Percentiles rank a stretch among this genome's conserved stretches.
These are phyloP conservation scores for Eristalinus sepulchralis DNA, from an alignment of 2,888 invertebrate genomes.

Conservation along the genomic window DNA sequence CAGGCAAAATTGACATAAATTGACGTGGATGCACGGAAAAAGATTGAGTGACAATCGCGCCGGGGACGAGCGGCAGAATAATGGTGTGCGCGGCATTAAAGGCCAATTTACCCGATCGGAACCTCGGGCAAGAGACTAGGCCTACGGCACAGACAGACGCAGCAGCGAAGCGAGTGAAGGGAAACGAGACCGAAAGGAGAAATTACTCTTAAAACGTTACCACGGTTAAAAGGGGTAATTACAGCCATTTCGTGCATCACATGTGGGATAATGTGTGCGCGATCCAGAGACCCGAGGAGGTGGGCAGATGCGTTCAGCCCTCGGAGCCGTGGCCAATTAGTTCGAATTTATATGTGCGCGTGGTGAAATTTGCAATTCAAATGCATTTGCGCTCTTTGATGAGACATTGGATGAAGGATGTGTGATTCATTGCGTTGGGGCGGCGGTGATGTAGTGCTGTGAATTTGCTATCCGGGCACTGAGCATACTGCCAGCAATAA, in stretches of 20 bases:
- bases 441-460: conserved; percentile 10
- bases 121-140: background rate
- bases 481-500: background rate
- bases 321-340: conserved; percentile 66
- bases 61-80: conserved; percentile 25
- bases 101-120: conserved; percentile 67
- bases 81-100: conserved; percentile 64
- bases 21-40: conserved; percentile 64
- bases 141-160: background rate
- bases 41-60: conserved; percentile 67
- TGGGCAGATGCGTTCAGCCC: conserved; percentile 37
- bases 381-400: conserved; percentile 38
- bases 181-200: conserved; percentile 13
- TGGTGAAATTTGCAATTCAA: conserved; percentile 67
- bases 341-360: conserved; percentile 60
- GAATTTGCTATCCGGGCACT: background rate
- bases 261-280: conserved; percentile 55
- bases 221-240: conserved; percentile 69
- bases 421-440: conserved; percentile 59
- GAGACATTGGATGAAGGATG: conserved; percentile 54
- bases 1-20: conserved; percentile 70
- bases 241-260: conserved; percentile 60
- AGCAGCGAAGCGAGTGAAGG: background rate
- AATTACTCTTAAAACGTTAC: conserved; percentile 53
- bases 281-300: conserved; percentile 20